Base-by-base conservation (phyloP, 2,888 invertebrate genomes). In the Scaeva pyrastri region DNA sequence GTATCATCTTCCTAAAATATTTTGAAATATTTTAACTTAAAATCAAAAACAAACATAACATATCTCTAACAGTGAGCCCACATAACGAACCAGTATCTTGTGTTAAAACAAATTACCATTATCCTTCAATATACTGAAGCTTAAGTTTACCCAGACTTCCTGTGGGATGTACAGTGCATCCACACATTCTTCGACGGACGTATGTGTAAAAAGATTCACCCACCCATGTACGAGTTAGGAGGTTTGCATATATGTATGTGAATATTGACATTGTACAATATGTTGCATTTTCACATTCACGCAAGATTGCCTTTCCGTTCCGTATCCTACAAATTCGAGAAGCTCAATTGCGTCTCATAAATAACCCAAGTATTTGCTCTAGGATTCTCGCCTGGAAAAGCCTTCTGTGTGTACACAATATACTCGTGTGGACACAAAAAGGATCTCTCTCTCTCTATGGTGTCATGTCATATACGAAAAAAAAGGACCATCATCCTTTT, bases 271-370 rank as follows among this genome's bases (percentile, higher is more conserved):
- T 72, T 72, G 64, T 68, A 23, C 85, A 72, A 60, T 60, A 60
- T 76, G 76, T 71, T 81, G 62, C 62, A 72, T 50, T 76, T 76
- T 73, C 39, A 56, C 45, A 56, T 19, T 52, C 76, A 81, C 73
- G 73, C 73, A 64, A 73, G 60, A 68, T 64, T 72, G 56, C 58
- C 48, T 55, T 56, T 39, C n/a, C 66, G 14, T 64, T 39, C n/a
- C n/a, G n/a, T 60, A 2, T 41, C 4, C 6, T 16, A 45, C 16
- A 66, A 14, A 45, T 71, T 58, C 26, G 39, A 41, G 66, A 66
- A 62, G 73, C 72, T 56, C 62, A 68, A 62, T 80, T 85, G 66
- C 76, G 62, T 58, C 81, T 73, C 85, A 81, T 86, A 86, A 86
- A 86, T 86, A 70, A 81, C 50, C 70, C 68, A 77, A 81, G 70